Evolutionary conservation across 2,888 invertebrate genomes (phyloP).

Genomic region (Rhodophaea formosa): DNA sequence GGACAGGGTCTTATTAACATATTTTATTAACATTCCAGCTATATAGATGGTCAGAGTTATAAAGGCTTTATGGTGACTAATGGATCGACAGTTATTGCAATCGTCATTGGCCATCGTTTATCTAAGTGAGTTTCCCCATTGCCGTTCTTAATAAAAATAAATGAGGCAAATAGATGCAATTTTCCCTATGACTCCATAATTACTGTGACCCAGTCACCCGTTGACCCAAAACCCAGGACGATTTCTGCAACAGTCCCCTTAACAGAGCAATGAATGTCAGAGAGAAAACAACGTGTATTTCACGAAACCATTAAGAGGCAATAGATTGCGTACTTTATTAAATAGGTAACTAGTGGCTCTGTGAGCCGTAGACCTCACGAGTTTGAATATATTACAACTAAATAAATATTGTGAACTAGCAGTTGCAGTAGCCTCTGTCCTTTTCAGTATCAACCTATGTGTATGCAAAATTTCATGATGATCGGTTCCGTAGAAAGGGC

Average conservation of each 20-base stretch:
- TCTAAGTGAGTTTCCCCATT: neutral
- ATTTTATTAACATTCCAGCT: too few relatives aligned
- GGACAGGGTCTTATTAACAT: too few relatives aligned
- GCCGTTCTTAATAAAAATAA: neutral
- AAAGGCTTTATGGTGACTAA: neutral
- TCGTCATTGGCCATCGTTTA: neutral
- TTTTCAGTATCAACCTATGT: too few relatives aligned
- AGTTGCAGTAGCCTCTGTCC: too few relatives aligned
- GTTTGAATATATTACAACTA: too few relatives aligned
- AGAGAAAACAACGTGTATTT: neutral
- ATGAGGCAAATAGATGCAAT: neutral
- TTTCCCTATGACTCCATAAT: neutral
- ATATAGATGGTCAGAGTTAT: too few relatives aligned
- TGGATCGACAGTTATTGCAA: neutral
- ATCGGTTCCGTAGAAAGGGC: too few relatives aligned
- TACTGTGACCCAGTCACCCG: constrained; percentile 6
- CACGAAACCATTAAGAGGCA: neutral
- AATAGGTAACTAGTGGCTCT: too few relatives aligned
- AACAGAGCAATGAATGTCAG: constrained; percentile 8
- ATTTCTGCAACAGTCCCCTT: neutral
- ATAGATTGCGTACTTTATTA: too few relatives aligned
- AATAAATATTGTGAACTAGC: too few relatives aligned
- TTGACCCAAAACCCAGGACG: constrained; percentile 1
- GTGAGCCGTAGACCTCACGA: too few relatives aligned
- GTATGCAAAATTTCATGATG: too few relatives aligned